Base-by-base conservation (phyloP, 1,140 invertebrate genomes). In the Zeugodacus cucurbitae region DNA sequence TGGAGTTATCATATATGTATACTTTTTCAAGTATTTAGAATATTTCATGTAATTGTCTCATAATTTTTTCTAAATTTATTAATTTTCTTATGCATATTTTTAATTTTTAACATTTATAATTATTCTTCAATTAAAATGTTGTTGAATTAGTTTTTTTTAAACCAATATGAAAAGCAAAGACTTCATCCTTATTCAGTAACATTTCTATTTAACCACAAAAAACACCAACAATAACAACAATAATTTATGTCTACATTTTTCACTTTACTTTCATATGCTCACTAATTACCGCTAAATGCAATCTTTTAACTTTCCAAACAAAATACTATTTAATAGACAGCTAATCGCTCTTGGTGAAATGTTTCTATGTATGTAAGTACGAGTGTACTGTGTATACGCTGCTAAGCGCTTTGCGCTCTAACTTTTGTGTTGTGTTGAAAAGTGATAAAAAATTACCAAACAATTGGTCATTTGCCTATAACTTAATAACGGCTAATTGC, bases 401-500 rank as follows among this genome's bases (percentile, higher is more conserved):
- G 14, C 26, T 67, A 67, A 34, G 7, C 26, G n/a, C 29, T 67
- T 8, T 67, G 64, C 4, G n/a, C 11, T 67, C 14, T 26, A 2
- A 11, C 26, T 67, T 29, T 67, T 67, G 26, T 67, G 26, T 67
- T 67, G 26, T 67, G 32, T 20, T 17, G 34, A 48, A 37, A 82
- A 82, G 74, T 82, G 37, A 82, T 82, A 82, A 82, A 82, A 86
- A 58, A 86, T 59, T 57, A 59, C 85, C 85, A 86, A 86, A 86
- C 85, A 86, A 86, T 86, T 86, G 85, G 48, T 17, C 54, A 59
- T 82, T 82, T 86, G 85, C 29, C 48, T 89, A 89, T 58, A 89
- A 64, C 88, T 89, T 87, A 82, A 89, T 89, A 87, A 82, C 58
- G 64, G 37, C 88, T 89, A 89, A 89, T 89, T 82, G 58, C 88